Conservation (phyloP, 2,113 vertebrate species). For the Phaethon lepturus region DNA sequence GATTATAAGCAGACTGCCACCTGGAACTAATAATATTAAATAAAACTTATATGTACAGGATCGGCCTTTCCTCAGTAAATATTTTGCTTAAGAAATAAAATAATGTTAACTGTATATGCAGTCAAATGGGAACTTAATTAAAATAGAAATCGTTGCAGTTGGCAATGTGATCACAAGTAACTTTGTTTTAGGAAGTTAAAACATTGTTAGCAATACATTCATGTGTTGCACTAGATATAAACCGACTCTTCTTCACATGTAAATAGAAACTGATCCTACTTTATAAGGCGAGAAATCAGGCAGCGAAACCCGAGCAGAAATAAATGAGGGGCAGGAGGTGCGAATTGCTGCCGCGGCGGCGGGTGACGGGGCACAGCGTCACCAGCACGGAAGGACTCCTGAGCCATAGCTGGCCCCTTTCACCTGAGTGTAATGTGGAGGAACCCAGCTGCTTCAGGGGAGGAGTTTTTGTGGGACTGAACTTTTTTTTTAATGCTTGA, state of each 20-base stretch:
- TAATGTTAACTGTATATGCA: background rate
- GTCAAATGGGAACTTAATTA: background rate
- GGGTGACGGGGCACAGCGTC: background rate
- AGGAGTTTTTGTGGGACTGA: background rate
- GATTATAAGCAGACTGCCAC: constrained; percentile 9
- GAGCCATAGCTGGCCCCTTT: background rate
- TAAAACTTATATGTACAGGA: background rate
- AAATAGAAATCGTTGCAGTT: background rate
- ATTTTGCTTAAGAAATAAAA: constrained; percentile 42
- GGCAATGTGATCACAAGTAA: background rate
- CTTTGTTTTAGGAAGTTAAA: background rate
- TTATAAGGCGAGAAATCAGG: background rate
- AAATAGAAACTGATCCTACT: background rate
- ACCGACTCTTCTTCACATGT: background rate
- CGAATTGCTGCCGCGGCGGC: background rate
- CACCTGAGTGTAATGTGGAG: background rate
- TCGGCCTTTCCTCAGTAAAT: background rate
- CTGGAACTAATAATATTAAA: constrained; percentile 38
- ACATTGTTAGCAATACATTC: background rate
- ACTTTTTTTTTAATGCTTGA: background rate
- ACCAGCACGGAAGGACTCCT: background rate
- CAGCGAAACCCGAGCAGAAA: background rate
- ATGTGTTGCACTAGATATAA: background rate
- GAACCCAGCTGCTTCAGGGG: background rate
- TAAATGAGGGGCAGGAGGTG: background rate